These are phyloP conservation scores for Halichondria panicea DNA, from an alignment of 37 sponge, comb jelly and placozoan species.

Conservation along the genomic window DNA sequence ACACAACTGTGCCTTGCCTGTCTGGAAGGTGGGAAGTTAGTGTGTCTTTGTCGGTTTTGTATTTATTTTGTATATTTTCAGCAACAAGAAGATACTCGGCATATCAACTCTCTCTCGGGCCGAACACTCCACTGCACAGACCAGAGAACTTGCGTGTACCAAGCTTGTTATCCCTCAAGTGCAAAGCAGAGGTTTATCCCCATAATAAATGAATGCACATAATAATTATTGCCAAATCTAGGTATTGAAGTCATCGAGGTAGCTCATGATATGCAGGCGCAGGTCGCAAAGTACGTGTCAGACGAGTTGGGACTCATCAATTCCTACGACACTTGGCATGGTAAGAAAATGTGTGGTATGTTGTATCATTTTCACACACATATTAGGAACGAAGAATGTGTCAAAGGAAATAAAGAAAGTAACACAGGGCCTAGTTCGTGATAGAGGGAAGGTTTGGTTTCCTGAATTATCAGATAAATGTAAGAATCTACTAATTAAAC, in stretches of 20 bases:
- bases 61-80: background rate
- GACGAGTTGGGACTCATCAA: background rate
- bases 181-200: background rate
- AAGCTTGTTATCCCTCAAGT: conserved; percentile 15
- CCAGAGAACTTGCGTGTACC: conserved; percentile 21
- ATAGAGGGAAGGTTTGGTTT: no score
- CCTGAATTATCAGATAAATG: no score
- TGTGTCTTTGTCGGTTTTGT: background rate
- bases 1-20: conserved; percentile 13
- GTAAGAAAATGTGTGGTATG: no score
- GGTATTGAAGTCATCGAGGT: conserved; percentile 8
- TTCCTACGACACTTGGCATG: conserved; percentile 36
- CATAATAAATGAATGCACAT: no score
- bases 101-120: background rate
- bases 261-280: conserved; percentile 18
- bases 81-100: conserved; percentile 9
- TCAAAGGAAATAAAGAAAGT: no score
- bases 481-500: no score
- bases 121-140: conserved; percentile 16
- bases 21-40: conserved; percentile 9
- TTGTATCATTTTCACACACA: no score
- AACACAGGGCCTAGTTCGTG: no score
- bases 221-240: no score
- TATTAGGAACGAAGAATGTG: no score
- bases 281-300: conserved; percentile 1